phyloP scores from a whole-genome alignment of 2,797 vertebrate genomes.

The Triplophysa yarkandensis region DNA sequence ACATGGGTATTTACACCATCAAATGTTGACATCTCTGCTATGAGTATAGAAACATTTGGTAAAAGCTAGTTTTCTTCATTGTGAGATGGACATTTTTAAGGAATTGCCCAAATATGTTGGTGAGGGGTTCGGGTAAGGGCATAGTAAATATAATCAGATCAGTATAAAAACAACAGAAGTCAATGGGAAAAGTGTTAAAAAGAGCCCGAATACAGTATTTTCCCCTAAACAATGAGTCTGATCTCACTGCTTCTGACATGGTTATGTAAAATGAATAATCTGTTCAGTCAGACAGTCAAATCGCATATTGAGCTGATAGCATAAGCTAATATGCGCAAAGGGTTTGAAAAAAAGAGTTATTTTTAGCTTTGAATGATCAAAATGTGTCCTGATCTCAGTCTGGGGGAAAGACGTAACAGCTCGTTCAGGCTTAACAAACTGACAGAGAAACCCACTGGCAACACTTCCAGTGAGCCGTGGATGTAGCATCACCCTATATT shows the following conservation, averaged over 20 bases:
- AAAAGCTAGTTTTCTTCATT: no score
- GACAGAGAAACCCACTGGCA: conserved; percentile 36
- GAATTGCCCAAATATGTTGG: no score
- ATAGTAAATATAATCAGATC: neutral
- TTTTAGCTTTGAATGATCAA: conserved; percentile 42
- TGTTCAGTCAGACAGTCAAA: conserved; percentile 46
- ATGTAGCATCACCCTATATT: neutral
- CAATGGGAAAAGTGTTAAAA: neutral
- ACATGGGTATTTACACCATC: no score
- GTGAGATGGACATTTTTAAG: no score
- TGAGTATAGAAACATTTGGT: no score
- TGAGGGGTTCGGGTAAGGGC: neutral
- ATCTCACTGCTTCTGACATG: conserved; percentile 33
- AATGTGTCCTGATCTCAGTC: conserved; percentile 42
- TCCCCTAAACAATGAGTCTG: conserved; percentile 27
- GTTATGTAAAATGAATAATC: conserved; percentile 42
- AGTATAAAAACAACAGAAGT: neutral
- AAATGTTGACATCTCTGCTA: no score
- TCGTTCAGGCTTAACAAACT: conserved; percentile 28
- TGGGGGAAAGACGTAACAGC: conserved; percentile 13
- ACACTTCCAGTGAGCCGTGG: conserved; percentile 25
- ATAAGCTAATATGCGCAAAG: conserved; percentile 35
- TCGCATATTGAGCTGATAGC: conserved; percentile 41
- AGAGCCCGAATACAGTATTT: neutral
- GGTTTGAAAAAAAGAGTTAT: conserved; percentile 19